These are phyloP conservation scores for Hoplias malabaricus DNA, from an alignment of 2,113 vertebrate species.

Conservation along the genomic window DNA sequence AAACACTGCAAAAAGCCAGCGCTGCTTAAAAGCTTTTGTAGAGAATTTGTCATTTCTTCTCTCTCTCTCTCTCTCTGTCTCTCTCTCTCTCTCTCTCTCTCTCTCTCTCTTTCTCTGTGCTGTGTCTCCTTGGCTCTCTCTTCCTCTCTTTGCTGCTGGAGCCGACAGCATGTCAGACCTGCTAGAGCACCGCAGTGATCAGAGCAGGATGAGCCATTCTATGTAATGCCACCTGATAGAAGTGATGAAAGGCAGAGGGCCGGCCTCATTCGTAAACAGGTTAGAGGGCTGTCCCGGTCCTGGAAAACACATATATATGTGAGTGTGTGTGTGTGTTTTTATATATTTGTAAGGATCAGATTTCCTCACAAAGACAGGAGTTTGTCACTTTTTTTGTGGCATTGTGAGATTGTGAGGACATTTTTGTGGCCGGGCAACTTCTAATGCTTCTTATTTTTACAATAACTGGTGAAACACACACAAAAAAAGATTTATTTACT, in stretches of 20 bases:
- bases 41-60: constrained; percentile 26
- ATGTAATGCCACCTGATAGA: constrained; percentile 7
- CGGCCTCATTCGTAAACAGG: background rate
- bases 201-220: background rate
- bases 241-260: constrained; percentile 34
- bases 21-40: constrained; percentile 32
- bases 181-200: background rate
- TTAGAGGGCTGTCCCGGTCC: constrained; percentile 21
- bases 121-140: background rate
- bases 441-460: too few species aligned
- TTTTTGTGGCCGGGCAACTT: too few species aligned
- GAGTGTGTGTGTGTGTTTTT: background rate
- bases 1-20: constrained; percentile 6
- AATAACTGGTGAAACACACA: too few species aligned
- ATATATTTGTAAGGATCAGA: background rate
- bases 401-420: too few species aligned
- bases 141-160: background rate
- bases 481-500: too few species aligned
- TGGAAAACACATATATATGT: background rate
- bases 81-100: background rate
- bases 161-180: background rate
- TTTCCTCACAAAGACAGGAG: background rate
- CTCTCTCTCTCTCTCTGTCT: background rate
- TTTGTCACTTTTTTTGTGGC: too few species aligned
- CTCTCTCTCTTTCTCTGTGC: background rate